Conservation (phyloP, 2,888 invertebrate species). For the Cantharis rustica region DNA sequence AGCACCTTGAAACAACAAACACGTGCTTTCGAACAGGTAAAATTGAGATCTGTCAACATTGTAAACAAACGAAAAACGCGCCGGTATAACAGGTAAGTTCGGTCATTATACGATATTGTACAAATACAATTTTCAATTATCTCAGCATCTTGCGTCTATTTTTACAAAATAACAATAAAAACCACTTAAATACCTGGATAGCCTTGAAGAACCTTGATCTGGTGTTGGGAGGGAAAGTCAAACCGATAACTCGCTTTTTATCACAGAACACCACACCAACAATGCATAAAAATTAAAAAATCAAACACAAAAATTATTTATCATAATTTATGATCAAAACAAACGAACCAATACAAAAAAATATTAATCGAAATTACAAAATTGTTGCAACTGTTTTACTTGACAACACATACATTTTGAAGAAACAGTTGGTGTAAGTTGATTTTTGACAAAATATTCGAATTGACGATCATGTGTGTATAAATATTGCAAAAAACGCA, state of each 20-base stretch:
- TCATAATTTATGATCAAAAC: neutral
- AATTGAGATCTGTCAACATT: neutral
- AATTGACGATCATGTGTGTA: neutral
- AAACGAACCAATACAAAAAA: neutral
- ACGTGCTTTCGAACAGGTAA: neutral
- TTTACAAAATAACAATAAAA: neutral
- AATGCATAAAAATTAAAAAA: neutral
- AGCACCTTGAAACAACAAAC: neutral
- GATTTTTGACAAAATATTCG: neutral
- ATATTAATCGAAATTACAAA: neutral
- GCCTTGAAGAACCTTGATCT: slow-evolving; percentile 18
- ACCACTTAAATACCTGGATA: slow-evolving; percentile 21
- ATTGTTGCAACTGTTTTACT: neutral
- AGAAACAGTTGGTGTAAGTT: neutral
- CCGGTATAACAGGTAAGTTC: neutral
- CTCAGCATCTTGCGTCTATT: neutral
- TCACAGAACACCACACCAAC: neutral
- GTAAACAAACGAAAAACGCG: neutral
- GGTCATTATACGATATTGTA: too few species aligned
- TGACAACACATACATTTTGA: neutral
- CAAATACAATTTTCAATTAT: neutral
- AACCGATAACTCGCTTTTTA: neutral
- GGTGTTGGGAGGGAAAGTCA: neutral
- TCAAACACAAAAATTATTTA: neutral
- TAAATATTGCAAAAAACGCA: neutral